These are phyloP conservation scores for Coccyzus lansbergi DNA, from an alignment of 2,797 vertebrate genomes.

Conservation along the genomic window DNA sequence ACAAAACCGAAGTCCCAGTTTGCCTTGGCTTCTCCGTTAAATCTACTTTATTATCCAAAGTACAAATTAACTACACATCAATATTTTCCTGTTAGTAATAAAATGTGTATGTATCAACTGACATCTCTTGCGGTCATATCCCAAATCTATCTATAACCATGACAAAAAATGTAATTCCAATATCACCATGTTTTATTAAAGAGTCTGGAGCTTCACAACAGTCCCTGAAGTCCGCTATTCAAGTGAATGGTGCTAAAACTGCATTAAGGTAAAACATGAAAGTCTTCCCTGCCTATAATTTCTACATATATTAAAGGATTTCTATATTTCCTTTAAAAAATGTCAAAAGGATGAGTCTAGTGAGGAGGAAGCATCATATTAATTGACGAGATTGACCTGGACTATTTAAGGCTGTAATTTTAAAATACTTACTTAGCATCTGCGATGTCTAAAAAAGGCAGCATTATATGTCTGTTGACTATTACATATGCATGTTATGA, in stretches of 20 bases:
- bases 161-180: not conserved
- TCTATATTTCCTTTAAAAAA: not conserved
- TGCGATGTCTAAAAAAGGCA: not conserved
- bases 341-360: not conserved
- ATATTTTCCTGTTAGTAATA: not conserved
- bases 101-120: not conserved
- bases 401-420: not conserved
- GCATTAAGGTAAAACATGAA: not conserved
- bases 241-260: not conserved
- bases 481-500: not conserved
- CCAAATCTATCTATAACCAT: not conserved
- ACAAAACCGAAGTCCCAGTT: not conserved
- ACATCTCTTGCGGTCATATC: not conserved
- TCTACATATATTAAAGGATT: not conserved
- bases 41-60: not conserved
- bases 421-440: not conserved
- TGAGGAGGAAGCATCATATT: not conserved
- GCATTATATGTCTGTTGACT: not conserved
- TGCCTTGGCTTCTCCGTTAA: not conserved
- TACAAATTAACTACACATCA: not conserved
- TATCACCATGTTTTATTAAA: not conserved
- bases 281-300: not conserved
- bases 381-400: not conserved
- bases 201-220: not conserved
- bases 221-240: not conserved